Base-by-base conservation (phyloP, 2,113 vertebrate species). In the Rhipidura dahli region DNA sequence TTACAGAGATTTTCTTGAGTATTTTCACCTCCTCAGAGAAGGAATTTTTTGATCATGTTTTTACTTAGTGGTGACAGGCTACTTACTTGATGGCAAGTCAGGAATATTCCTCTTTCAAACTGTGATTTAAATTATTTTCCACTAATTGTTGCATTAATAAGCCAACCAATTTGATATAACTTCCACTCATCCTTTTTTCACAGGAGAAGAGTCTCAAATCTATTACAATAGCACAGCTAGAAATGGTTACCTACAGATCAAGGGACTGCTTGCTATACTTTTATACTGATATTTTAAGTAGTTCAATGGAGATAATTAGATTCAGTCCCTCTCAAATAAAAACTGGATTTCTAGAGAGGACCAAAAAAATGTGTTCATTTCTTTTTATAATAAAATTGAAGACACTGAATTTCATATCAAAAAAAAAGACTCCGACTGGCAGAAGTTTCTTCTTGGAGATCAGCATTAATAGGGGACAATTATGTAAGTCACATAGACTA, bases 311-410 rank as follows among this genome's bases (percentile, higher is more conserved):
- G 8, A 23, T 37, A 53, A 65, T 42, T 50, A 45, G 8, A 73
- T 13, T 54, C 18, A 24, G 22, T 20, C 22, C 3, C 5, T 44
- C 61, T 37, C 24, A 76, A 57, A 65, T 18, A 65, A 77, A 19
- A 42, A 20, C 2, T 22, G 5, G 5, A 8, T 4, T 82, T 81
- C 39, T 50, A 82, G 65, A 71, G 10, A 8, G 6, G 8, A 27
- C 13, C 13, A 65, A 45, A 71, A 66, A 24, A 3, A 42, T 21
- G 42, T 0, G 0, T 3, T 56, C 1, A 27, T 65, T 70, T 54
- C 2, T 28, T 89, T 50, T 68, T 30, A 19, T 4, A 81, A 3
- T 47, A 39, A 51, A 81, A 60, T 24, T 73, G 18, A 81, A 68
- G 60, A 70, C 7, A 30, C 3, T 45, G 14, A 3, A 66, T 66